Evolutionary conservation across 2,888 invertebrate genomes (phyloP).

Genomic region (Leptura quadrifasciata): DNA sequence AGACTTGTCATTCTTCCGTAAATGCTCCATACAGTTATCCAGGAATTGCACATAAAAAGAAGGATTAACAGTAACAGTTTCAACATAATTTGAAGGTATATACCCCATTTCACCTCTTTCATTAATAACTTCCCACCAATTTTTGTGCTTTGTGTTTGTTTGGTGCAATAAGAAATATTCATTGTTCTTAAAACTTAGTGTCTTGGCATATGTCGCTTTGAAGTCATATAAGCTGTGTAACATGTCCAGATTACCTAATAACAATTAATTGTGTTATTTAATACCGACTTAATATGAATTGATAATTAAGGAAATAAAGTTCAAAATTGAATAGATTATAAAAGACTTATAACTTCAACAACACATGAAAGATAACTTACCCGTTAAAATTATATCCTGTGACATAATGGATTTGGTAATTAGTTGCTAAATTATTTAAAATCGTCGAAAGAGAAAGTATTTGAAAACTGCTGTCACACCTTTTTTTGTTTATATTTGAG

Average conservation of each 20-base stretch:
- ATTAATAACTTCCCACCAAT: constrained; percentile 94
- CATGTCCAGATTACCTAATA: constrained; percentile 86
- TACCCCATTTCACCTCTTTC: constrained; percentile 88
- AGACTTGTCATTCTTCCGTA: constrained; percentile 62
- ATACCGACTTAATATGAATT: neutral
- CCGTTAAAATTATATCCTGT: constrained; percentile 60
- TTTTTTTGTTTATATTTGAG: constrained; percentile 66
- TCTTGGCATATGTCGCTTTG: constrained; percentile 88
- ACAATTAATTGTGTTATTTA: constrained; percentile 23
- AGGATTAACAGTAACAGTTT: constrained; percentile 84
- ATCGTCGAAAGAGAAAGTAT: constrained; percentile 40
- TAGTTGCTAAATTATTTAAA: constrained; percentile 39
- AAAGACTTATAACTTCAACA: neutral
- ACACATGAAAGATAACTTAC: constrained; percentile 49
- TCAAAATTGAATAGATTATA: neutral
- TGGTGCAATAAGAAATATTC: constrained; percentile 89
- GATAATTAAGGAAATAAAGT: constrained; percentile 8
- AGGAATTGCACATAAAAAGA: constrained; percentile 84
- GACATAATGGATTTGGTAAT: constrained; percentile 55
- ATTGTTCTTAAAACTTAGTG: constrained; percentile 86
- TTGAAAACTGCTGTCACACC: constrained; percentile 62
- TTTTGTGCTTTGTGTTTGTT: constrained; percentile 79
- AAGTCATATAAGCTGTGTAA: constrained; percentile 89
- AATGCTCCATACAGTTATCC: constrained; percentile 80
- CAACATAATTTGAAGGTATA: constrained; percentile 91